phyloP scores from a whole-genome alignment of 2,888 invertebrate genomes.

The Cheilosia scutellata region DNA sequence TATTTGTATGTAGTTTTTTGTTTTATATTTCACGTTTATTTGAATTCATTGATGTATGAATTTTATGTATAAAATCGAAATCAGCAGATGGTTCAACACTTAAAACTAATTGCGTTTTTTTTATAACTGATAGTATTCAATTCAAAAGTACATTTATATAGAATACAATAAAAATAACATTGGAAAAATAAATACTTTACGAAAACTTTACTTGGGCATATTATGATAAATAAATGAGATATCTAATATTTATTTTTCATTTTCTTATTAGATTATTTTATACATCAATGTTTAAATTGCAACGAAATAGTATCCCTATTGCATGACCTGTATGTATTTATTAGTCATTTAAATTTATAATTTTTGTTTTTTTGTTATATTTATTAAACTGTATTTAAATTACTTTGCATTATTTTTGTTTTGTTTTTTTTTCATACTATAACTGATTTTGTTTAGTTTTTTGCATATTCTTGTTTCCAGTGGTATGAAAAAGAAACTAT shows the following conservation, averaged over 20 bases:
- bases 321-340: background rate
- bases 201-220: slow-evolving; percentile 1
- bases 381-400: background rate
- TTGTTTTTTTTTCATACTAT: background rate
- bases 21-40: slow-evolving; percentile 21
- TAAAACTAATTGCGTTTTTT: slow-evolving; percentile 14
- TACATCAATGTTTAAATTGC: slow-evolving; percentile 5
- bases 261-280: background rate
- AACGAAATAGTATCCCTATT: background rate
- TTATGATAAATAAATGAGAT: background rate
- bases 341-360: background rate
- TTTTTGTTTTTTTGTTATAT: background rate
- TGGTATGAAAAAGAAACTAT: background rate
- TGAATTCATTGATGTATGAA: slow-evolving; percentile 19
- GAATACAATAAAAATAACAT: slow-evolving; percentile 12
- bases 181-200: slow-evolving; percentile 15
- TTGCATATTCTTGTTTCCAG: background rate
- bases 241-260: background rate
- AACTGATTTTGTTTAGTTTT: background rate
- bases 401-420: background rate
- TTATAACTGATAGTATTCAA: slow-evolving; percentile 1
- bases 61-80: slow-evolving; percentile 37
- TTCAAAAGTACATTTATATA: slow-evolving; percentile 9
- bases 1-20: background rate
- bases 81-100: slow-evolving; percentile 31